phyloP scores from a whole-genome alignment of 1,140 invertebrate species.

The Cydia amplana region DNA sequence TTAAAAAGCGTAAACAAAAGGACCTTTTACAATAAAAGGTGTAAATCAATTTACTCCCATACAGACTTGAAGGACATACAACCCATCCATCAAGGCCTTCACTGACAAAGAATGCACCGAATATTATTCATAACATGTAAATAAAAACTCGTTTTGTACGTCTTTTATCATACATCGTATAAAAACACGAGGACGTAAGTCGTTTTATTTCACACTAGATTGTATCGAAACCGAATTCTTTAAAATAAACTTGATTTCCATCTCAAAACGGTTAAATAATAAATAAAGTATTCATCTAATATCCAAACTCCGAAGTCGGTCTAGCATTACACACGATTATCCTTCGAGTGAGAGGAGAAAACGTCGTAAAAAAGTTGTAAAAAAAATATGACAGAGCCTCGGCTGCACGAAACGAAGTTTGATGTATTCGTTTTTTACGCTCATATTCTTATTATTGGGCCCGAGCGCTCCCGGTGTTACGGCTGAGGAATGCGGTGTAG shows the following conservation, averaged over 20 bases:
- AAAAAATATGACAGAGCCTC: conserved; percentile 68
- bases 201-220: conserved; percentile 7
- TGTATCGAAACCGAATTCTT: conserved; percentile 11
- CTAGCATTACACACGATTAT: conserved; percentile 75
- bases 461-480: conserved; percentile 76
- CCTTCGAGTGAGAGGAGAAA: conserved; percentile 52
- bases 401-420: conserved; percentile 67
- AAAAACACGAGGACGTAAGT: conserved; percentile 11
- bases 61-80: conserved; percentile 17
- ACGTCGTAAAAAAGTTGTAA: conserved; percentile 45
- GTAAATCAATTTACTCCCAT: conserved; percentile 22
- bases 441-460: conserved; percentile 77
- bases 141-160: conserved; percentile 18
- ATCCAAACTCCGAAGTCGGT: conserved; percentile 56
- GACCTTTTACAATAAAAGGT: conserved; percentile 5
- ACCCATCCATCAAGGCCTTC: conserved; percentile 30
- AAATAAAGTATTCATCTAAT: conserved; percentile 7
- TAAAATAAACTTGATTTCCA: neutral
- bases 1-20: neutral
- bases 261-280: conserved; percentile 10
- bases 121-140: conserved; percentile 57
- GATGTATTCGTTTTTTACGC: conserved; percentile 73
- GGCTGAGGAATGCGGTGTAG: conserved; percentile 73
- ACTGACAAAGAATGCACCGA: conserved; percentile 41
- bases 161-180: conserved; percentile 12